Evolutionary conservation across 2,888 invertebrate genomes (phyloP).

Genomic region (Drosophila rubida): DNA sequence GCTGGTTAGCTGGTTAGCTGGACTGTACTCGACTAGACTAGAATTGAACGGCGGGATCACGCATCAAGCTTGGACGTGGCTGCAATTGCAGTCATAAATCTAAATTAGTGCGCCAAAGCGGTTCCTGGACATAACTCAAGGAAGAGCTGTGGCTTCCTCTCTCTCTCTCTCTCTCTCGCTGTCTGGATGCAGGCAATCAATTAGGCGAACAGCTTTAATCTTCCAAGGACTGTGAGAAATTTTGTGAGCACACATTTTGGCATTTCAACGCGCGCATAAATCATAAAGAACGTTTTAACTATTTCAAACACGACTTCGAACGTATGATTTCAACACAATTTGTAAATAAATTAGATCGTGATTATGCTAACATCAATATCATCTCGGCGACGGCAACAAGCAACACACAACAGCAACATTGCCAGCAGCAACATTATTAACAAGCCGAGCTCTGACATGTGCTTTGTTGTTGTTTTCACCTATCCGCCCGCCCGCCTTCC

Average conservation of each 20-base stretch:
- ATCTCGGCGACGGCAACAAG: constrained; percentile 50
- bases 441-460: constrained; percentile 67
- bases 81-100: constrained; percentile 79
- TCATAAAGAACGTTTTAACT: constrained; percentile 69
- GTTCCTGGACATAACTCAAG: constrained; percentile 53
- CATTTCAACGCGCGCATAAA: constrained; percentile 74
- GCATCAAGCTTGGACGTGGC: constrained; percentile 66
- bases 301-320: constrained; percentile 76
- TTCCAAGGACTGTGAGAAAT: constrained; percentile 66
- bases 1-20: constrained; percentile 24
- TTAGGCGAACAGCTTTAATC: constrained; percentile 45
- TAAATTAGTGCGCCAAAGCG: constrained; percentile 74
- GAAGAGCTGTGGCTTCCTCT: constrained; percentile 18
- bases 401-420: constrained; percentile 42
- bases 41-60: constrained; percentile 65
- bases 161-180: too few species aligned
- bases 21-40: constrained; percentile 13
- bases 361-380: constrained; percentile 80
- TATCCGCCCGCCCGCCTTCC: background rate
- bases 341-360: constrained; percentile 83
- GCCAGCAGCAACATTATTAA: constrained; percentile 72
- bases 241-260: constrained; percentile 46
- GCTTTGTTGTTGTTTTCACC: constrained; percentile 38
- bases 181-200: constrained; percentile 67
- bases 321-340: constrained; percentile 82